Percentiles rank a stretch among this genome's conserved stretches.
These are phyloP conservation scores for Lithophane semibrunnea DNA, from an alignment of 2,888 invertebrate genomes.

Conservation along the genomic window DNA sequence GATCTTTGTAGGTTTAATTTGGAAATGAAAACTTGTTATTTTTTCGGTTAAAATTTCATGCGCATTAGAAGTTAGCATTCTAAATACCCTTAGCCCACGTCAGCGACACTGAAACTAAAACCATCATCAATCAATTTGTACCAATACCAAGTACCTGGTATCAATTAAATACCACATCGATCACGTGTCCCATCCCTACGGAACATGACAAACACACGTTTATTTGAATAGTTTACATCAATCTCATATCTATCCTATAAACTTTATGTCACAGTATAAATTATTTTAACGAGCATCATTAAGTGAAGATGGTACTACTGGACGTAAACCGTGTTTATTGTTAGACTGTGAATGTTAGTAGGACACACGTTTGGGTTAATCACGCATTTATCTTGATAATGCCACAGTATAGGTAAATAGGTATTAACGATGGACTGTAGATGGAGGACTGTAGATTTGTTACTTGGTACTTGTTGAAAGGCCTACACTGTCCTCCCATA, in stretches of 20 bases:
- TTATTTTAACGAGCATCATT: conserved; percentile 52
- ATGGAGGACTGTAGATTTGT: no score
- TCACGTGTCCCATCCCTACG: conserved; percentile 51
- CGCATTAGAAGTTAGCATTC: neutral
- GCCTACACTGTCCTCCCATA: no score
- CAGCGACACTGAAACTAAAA: conserved; percentile 3
- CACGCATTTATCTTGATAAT: conserved; percentile 20
- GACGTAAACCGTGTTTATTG: conserved; percentile 47
- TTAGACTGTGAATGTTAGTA: conserved; percentile 30
- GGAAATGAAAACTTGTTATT: neutral
- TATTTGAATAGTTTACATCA: conserved; percentile 47
- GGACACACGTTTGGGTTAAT: conserved; percentile 16
- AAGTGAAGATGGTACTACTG: conserved; percentile 34
- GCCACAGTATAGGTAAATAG: neutral
- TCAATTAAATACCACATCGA: conserved; percentile 23
- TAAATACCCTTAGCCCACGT: neutral
- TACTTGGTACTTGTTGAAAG: no score
- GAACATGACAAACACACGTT: conserved; percentile 21
- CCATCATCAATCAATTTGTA: conserved; percentile 26
- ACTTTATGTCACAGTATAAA: conserved; percentile 49
- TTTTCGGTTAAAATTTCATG: neutral
- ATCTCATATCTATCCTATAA: conserved; percentile 33
- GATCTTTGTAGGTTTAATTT: neutral
- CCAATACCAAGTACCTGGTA: conserved; percentile 6
- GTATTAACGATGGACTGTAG: neutral